Evolutionary conservation across 2,113 vertebrate species (phyloP).

Genomic region (Capra hircus): DNA sequence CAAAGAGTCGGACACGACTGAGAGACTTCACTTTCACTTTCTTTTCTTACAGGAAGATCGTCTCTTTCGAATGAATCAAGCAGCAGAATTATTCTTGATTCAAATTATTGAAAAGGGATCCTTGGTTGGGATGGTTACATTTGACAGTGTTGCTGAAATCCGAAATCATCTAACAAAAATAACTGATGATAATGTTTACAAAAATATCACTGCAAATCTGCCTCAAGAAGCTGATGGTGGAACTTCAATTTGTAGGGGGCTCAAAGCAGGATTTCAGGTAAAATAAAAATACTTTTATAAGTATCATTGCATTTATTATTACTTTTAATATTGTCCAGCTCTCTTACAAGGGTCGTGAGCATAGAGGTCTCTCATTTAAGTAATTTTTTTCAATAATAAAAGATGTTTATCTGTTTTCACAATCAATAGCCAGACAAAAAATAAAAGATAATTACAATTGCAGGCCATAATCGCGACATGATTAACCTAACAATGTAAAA

Average conservation of each 20-base stretch:
- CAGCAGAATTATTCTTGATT: constrained; percentile 74
- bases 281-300: neutral
- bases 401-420: neutral
- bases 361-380: neutral
- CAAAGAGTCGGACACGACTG: neutral
- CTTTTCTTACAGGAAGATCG: constrained; percentile 48
- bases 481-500: neutral
- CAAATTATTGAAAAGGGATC: constrained; percentile 74
- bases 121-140: constrained; percentile 77
- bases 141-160: neutral
- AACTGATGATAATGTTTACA: neutral
- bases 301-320: neutral
- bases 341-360: neutral
- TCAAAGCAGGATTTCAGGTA: constrained; percentile 74
- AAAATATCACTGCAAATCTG: constrained; percentile 45
- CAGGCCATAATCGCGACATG: neutral
- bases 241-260: constrained; percentile 73
- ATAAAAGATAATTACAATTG: neutral
- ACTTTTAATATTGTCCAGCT: neutral
- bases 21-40: neutral
- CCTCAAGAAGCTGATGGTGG: neutral
- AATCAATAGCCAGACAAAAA: neutral
- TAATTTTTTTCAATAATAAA: neutral
- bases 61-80: constrained; percentile 60
- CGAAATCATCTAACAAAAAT: constrained; percentile 53